phyloP scores from a whole-genome alignment of 2,888 invertebrate species.

The Trichacis sp. region DNA sequence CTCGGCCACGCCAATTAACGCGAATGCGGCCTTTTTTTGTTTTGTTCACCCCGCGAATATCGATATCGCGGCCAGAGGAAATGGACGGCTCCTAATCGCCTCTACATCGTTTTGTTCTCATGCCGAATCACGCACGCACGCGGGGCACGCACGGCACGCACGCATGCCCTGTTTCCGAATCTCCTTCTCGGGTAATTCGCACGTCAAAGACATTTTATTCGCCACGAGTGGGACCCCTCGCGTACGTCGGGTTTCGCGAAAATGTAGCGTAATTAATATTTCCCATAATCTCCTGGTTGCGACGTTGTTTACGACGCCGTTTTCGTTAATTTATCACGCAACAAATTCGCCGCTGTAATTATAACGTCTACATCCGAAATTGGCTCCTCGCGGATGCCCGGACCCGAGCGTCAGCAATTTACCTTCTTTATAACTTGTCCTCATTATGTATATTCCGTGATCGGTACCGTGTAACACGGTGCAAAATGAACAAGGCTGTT shows the following conservation, averaged over 20 bases:
- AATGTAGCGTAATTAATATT: conserved; percentile 30
- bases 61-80: neutral
- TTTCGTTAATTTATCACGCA: conserved; percentile 38
- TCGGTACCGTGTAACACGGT: conserved; percentile 31
- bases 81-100: neutral
- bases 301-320: conserved; percentile 27
- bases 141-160: neutral
- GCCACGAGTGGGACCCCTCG: neutral
- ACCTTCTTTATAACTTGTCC: conserved; percentile 31
- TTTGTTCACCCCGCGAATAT: conserved; percentile 2
- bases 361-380: conserved; percentile 34
- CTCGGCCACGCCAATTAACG: conserved; percentile 31
- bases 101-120: neutral
- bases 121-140: neutral
- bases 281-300: conserved; percentile 15
- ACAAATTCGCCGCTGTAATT: conserved; percentile 35
- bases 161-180: neutral
- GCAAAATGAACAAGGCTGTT: conserved; percentile 35
- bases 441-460: conserved; percentile 30
- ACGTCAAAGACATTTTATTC: conserved; percentile 1
- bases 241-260: conserved; percentile 6
- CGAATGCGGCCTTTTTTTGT: conserved; percentile 17
- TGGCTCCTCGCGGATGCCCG: conserved; percentile 22
- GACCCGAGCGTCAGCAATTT: conserved; percentile 32
- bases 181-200: neutral